These are phyloP conservation scores for Prunella fulvescens DNA, from an alignment of 2,113 vertebrate species.

Conservation along the genomic window DNA sequence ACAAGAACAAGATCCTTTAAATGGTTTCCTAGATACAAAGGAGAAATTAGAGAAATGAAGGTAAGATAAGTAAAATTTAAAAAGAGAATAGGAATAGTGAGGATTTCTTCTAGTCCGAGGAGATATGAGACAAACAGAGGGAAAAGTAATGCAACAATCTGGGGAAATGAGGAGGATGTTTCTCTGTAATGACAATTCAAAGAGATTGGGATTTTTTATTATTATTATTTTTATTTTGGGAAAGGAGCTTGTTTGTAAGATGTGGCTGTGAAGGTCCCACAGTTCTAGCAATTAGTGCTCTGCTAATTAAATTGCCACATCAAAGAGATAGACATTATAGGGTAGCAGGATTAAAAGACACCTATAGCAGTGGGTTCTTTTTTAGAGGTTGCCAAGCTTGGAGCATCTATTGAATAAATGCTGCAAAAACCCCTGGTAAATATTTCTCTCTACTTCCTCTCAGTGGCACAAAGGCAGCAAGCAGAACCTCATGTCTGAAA, in stretches of 20 bases:
- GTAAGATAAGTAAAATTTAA: background rate
- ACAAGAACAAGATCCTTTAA: background rate
- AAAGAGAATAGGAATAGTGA: background rate
- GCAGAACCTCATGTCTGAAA: background rate
- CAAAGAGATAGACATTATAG: background rate
- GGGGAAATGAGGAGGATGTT: background rate
- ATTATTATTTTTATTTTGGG: background rate
- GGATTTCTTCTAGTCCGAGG: background rate
- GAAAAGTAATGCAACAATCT: background rate
- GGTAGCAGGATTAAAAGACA: background rate
- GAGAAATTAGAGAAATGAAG: background rate
- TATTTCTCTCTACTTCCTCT: background rate
- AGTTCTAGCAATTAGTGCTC: background rate
- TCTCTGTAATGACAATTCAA: background rate
- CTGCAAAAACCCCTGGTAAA: background rate
- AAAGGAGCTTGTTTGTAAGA: background rate
- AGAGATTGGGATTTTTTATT: background rate
- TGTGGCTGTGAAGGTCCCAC: background rate
- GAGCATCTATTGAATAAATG: background rate
- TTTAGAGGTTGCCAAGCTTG: background rate
- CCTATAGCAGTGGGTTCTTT: background rate
- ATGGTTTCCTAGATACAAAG: background rate
- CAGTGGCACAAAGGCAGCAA: background rate
- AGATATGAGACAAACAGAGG: background rate
- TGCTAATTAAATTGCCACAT: constrained; percentile 18